Percentiles rank a stretch among this genome's conserved stretches.
phyloP scores from a whole-genome alignment of 1,140 invertebrate species.

The Tenebrio molitor region DNA sequence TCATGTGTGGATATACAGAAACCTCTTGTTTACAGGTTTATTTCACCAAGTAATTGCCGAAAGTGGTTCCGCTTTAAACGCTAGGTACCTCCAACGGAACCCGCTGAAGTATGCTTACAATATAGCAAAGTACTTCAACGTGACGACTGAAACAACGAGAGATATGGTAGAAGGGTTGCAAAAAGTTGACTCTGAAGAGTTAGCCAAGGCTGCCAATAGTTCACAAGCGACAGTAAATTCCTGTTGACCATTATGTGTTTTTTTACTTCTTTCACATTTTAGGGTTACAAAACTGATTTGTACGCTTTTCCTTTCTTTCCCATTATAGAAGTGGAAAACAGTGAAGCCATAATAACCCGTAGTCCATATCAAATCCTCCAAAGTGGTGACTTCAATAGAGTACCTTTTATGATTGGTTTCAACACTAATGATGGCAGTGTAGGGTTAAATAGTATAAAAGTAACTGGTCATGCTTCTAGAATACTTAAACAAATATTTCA shows the following conservation, averaged over 20 bases:
- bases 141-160: neutral
- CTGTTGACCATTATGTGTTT: too few species aligned
- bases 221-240: slow-evolving; percentile 2
- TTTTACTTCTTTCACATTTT: too few species aligned
- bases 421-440: too few species aligned
- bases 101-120: neutral
- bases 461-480: neutral
- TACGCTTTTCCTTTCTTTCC: slow-evolving; percentile 5
- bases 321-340: slow-evolving; percentile 41
- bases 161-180: neutral
- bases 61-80: too few species aligned
- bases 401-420: too few species aligned
- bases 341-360: slow-evolving; percentile 41
- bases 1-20: too few species aligned
- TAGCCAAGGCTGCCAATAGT: neutral
- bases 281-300: neutral
- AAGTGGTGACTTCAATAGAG: too few species aligned
- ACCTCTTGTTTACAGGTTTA: neutral
- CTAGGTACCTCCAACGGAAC: too few species aligned
- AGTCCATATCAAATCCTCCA: slow-evolving; percentile 38
- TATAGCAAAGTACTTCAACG: neutral
- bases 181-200: neutral
- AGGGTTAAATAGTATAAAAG: too few species aligned
- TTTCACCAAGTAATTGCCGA: too few species aligned
- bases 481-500: too few species aligned